These are phyloP conservation scores for Myiotriccus ornatus DNA, from an alignment of 2,797 vertebrate species.

Conservation along the genomic window DNA sequence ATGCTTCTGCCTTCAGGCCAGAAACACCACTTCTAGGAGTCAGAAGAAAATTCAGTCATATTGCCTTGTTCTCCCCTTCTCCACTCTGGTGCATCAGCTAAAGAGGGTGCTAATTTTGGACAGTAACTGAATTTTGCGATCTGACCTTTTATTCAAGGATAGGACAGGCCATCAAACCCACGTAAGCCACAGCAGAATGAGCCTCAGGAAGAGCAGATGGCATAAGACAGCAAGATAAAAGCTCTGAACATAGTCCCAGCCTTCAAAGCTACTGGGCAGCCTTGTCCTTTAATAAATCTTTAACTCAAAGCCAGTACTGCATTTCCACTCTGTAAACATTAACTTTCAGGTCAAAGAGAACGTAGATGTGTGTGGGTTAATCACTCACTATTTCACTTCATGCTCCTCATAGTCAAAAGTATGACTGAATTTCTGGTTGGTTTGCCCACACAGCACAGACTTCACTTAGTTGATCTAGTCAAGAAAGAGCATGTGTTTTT, in stretches of 20 bases:
- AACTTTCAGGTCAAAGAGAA: conserved; percentile 39
- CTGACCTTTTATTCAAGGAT: neutral
- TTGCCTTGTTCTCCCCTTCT: neutral
- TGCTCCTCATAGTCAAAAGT: neutral
- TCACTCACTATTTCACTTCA: neutral
- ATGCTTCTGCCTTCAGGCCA: neutral
- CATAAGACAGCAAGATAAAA: neutral
- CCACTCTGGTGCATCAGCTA: neutral
- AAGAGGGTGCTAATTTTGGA: neutral
- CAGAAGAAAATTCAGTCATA: neutral
- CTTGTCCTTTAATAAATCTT: conserved; percentile 30
- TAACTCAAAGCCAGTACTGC: conserved; percentile 10
- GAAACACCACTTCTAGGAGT: neutral
- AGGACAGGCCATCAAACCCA: neutral
- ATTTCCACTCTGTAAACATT: conserved; percentile 8
- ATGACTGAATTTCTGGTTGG: neutral
- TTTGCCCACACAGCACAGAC: neutral
- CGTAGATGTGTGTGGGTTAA: neutral
- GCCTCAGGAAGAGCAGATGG: neutral
- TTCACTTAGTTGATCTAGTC: neutral
- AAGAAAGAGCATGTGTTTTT: neutral
- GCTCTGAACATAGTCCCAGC: neutral
- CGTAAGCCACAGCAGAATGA: neutral
- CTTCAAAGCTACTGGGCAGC: neutral
- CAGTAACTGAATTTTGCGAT: neutral